Evolutionary conservation across 1,140 invertebrate species (phyloP).

Genomic region (Danaus melanippus): DNA sequence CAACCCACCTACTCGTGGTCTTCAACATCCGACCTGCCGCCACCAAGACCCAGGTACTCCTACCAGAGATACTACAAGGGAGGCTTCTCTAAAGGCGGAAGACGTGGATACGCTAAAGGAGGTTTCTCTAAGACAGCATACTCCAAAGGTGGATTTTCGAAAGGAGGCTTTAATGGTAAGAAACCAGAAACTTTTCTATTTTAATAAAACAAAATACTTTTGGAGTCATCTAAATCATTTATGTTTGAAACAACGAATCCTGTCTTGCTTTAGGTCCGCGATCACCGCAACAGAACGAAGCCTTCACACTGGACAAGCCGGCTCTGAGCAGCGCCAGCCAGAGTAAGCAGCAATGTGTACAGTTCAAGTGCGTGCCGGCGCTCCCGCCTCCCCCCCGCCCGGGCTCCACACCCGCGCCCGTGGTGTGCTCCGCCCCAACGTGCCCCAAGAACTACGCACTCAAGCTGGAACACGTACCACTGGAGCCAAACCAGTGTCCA

Average conservation of each 20-base stretch:
- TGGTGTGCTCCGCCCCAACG: conserved; percentile 69
- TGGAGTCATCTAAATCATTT: neutral
- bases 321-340: conserved; percentile 10
- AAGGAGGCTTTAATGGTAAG: conserved; percentile 15
- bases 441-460: conserved; percentile 75
- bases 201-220: no score
- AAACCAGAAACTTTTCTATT: neutral
- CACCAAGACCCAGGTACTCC: conserved; percentile 46
- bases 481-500: conserved; percentile 56
- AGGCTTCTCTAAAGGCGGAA: conserved; percentile 34
- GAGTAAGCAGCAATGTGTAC: conserved; percentile 58
- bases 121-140: conserved; percentile 34
- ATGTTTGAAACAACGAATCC: neutral
- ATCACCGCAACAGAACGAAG: conserved; percentile 32
- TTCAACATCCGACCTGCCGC: conserved; percentile 36
- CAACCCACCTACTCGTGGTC: conserved; percentile 20
- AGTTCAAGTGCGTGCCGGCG: conserved; percentile 72
- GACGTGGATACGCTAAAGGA: conserved; percentile 28
- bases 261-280: conserved; percentile 26
- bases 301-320: conserved; percentile 48
- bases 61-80: conserved; percentile 49
- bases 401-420: conserved; percentile 30
- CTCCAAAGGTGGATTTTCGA: conserved; percentile 27
- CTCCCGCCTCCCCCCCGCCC: conserved; percentile 42
- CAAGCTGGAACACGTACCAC: conserved; percentile 51